Evolutionary conservation across 2,797 vertebrate species (phyloP), one percentile per base, ranked within the genome.

Genomic region (Microctenopoma stevenorrisi): DNA sequence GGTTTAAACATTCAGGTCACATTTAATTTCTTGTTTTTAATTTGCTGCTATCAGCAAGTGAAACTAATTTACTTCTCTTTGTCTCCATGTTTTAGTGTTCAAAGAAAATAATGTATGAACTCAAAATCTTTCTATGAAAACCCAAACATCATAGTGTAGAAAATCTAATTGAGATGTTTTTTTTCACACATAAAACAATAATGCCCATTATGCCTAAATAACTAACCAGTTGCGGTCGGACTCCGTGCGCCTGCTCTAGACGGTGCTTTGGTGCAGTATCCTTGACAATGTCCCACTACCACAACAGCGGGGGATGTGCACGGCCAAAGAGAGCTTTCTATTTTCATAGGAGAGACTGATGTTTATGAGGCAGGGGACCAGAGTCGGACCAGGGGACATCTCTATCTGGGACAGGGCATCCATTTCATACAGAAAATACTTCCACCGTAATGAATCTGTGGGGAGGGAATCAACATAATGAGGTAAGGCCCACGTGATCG

Each of bases 401-500:
- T 83, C 70, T 91, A 92, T 90, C 87, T 91, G 84, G 91, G 87
- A 85, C 92, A 90, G 85, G 79, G 68, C 88, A 88, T 92, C 79
- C 82, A 85, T 90, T 90, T 87, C 71, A 76, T 58, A 86, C 57
- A 64, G 84, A 79, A 91, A 91, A 91, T 82, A 88, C 78, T 46
- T 78, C 68, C 56, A 72, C 77, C 74, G 18, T 86, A 87, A 91
- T 86, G 90, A 91, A 91, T 88, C 90, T 87, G 76, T 55, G 14
- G 87, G 83, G 91, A 92, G 58, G 72, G 86, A 74, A 90, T 87
- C 76, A 82, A 81, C 86, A 72, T 92, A 90, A 94, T 90, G 90
- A 92, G 90, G 78, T 68, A 79, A 64, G 54, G 76, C 74, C 71
- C 84, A 86, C 48, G 76, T 89, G 88, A 87, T 64, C 15, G 5